These are phyloP conservation scores for Macroglossus sobrinus DNA, from an alignment of 2,113 vertebrate genomes.

Conservation along the genomic window DNA sequence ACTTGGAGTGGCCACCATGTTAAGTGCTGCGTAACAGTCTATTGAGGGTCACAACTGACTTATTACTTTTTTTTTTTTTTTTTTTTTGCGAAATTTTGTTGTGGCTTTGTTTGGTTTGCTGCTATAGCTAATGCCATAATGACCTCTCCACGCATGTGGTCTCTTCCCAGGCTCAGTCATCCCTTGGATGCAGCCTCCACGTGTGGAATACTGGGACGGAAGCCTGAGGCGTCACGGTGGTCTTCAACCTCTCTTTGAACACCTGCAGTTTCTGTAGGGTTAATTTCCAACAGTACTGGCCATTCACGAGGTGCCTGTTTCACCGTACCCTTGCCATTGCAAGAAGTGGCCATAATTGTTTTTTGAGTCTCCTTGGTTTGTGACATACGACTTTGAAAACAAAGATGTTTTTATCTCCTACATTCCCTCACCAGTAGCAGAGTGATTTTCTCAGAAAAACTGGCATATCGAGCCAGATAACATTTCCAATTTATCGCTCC, in stretches of 20 bases:
- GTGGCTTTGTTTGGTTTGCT: neutral
- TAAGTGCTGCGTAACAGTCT: neutral
- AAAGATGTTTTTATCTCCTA: neutral
- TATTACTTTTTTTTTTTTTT: neutral
- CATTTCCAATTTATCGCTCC: conserved; percentile 68
- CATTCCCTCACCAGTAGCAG: neutral
- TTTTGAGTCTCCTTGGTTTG: neutral
- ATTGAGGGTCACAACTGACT: neutral
- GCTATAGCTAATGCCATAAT: neutral
- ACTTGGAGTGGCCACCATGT: neutral
- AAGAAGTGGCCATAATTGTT: neutral
- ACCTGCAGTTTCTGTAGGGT: neutral
- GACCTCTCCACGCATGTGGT: neutral
- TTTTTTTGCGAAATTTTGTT: neutral
- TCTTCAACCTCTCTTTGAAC: neutral
- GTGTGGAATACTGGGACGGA: neutral
- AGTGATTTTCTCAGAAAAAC: conserved; percentile 55
- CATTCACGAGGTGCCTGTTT: neutral
- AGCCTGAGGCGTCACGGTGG: too few species aligned
- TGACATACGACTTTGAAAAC: conserved; percentile 30
- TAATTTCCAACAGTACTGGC: neutral
- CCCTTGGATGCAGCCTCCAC: neutral
- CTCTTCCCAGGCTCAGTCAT: neutral
- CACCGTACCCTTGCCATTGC: neutral
- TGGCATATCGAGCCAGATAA: conserved; percentile 53